Conservation (phyloP, 1,140 invertebrate genomes). For the Drosophila guanche region DNA sequence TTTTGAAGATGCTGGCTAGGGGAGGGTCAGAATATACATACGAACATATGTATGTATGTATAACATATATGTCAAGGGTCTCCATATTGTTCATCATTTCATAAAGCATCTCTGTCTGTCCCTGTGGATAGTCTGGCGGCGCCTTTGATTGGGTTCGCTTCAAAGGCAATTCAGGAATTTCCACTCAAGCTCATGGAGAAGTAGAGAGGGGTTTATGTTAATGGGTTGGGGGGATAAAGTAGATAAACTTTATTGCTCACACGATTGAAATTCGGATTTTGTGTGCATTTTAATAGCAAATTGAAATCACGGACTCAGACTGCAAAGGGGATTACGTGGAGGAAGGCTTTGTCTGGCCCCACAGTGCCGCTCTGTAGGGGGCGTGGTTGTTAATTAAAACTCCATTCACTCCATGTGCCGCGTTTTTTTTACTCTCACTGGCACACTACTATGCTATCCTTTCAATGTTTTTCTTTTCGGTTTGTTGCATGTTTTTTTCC, state of each 20-base stretch:
- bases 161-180: constrained; percentile 12
- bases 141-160: constrained; percentile 19
- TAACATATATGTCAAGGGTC: constrained; percentile 21
- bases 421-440: not conserved
- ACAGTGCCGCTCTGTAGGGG: not conserved
- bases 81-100: constrained; percentile 35
- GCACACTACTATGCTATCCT: not conserved
- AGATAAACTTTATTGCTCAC: too few species aligned
- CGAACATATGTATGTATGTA: constrained; percentile 11
- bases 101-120: constrained; percentile 21
- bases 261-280: constrained; percentile 1
- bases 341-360: constrained; percentile 31
- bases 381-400: constrained; percentile 48
- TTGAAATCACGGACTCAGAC: constrained; percentile 46
- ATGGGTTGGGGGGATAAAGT: not conserved
- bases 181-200: constrained; percentile 7
- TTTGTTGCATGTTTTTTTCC: constrained; percentile 6
- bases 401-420: constrained; percentile 29
- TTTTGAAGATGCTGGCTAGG: constrained; percentile 39
- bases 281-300: constrained; percentile 43
- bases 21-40: constrained; percentile 13
- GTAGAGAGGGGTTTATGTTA: not conserved
- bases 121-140: constrained; percentile 15
- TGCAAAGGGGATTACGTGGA: constrained; percentile 35
- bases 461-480: constrained; percentile 23